phyloP scores from a whole-genome alignment of 2,113 vertebrate genomes.

The Cairina moschata region DNA sequence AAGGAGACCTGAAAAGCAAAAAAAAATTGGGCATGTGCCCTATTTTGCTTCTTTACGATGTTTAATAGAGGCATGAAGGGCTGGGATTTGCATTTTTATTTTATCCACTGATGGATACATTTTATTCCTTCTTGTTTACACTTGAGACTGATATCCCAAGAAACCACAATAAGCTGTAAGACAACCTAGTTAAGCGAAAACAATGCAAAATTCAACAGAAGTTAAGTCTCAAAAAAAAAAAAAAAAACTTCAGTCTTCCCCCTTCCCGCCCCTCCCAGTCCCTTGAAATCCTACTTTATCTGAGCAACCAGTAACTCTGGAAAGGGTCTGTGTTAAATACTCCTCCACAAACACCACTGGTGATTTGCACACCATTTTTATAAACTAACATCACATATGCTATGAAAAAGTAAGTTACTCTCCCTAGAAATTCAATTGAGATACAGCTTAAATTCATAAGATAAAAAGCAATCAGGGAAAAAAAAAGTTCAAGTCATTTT shows the following conservation, averaged over 20 bases:
- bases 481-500: neutral
- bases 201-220: neutral
- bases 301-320: neutral
- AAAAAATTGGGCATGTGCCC: conserved; percentile 69
- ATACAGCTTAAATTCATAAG: neutral
- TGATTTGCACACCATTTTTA: neutral
- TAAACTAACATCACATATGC: neutral
- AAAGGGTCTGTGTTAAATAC: neutral
- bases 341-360: neutral
- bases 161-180: neutral
- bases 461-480: neutral
- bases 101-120: neutral
- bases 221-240: neutral
- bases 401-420: neutral
- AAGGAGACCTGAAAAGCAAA: conserved; percentile 71
- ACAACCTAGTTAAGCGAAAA: neutral
- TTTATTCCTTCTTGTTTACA: neutral
- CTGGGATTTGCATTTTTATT: neutral
- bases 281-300: neutral
- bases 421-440: neutral
- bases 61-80: conserved; percentile 10
- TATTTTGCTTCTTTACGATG: conserved; percentile 62
- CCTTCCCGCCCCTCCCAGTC: neutral
- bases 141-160: neutral
- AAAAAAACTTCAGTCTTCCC: neutral